A percentile compares a stretch with the other conserved stretches of the same genome.
Conservation (phyloP, 2,888 invertebrate genomes). For the Drosophila limbata region DNA sequence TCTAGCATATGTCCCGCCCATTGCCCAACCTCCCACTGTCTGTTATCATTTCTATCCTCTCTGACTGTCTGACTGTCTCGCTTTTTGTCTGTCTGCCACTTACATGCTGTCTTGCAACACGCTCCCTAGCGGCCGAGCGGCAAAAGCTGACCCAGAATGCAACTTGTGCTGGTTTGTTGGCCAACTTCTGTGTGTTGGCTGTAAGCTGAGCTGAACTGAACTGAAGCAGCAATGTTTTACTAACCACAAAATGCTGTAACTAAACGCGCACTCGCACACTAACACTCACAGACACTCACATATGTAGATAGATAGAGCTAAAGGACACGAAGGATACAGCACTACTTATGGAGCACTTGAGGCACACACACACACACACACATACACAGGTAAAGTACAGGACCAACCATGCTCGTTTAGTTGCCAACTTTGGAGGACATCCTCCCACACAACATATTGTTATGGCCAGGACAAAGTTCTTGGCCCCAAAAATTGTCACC, state of each 20-base stretch:
- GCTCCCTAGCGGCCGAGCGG: constrained; percentile 52
- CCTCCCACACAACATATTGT: constrained; percentile 68
- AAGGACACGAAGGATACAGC: constrained; percentile 47
- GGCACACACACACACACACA: constrained; percentile 43
- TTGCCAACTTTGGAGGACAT: constrained; percentile 52
- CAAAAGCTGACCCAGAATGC: constrained; percentile 76
- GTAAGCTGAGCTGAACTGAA: constrained; percentile 34
- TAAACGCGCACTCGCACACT: constrained; percentile 68
- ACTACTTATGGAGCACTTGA: constrained; percentile 76
- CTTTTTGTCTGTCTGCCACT: constrained; percentile 48
- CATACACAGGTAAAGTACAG: constrained; percentile 52
- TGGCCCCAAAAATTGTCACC: constrained; percentile 74
- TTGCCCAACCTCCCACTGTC: background rate
- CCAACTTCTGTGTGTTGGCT: constrained; percentile 34
- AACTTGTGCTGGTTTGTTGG: constrained; percentile 74
- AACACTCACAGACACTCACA: constrained; percentile 14
- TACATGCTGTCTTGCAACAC: constrained; percentile 51
- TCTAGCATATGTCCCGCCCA: constrained; percentile 33
- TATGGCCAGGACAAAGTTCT: constrained; percentile 69
- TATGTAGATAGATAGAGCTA: constrained; percentile 51
- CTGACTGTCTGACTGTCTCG: constrained; percentile 10
- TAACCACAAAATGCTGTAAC: constrained; percentile 80
- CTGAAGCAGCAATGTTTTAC: constrained; percentile 70
- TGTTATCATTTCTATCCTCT: background rate
- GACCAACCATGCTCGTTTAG: constrained; percentile 38